phyloP scores from a whole-genome alignment of 2,113 vertebrate genomes.

The Verasper variegatus region DNA sequence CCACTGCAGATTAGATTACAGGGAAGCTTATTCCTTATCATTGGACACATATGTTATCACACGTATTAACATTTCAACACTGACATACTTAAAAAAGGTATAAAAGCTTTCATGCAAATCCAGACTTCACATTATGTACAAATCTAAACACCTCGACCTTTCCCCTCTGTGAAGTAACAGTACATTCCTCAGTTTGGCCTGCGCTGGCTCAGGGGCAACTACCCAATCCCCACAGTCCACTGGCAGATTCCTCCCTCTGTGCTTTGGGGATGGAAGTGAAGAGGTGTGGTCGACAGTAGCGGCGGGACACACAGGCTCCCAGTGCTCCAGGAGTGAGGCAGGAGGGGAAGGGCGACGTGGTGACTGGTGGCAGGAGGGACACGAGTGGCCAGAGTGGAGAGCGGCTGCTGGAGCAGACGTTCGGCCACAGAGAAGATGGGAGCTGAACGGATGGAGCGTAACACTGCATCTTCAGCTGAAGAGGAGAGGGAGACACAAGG shows the following conservation, averaged over 20 bases:
- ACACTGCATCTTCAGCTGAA: constrained; percentile 30
- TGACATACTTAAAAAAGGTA: neutral
- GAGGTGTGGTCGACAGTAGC: neutral
- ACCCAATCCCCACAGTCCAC: constrained; percentile 78
- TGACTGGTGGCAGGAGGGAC: neutral
- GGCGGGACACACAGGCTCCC: constrained; percentile 59
- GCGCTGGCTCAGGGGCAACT: constrained; percentile 7
- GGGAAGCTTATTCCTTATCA: neutral
- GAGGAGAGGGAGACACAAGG: constrained; percentile 10
- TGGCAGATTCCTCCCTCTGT: constrained; percentile 51
- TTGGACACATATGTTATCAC: neutral
- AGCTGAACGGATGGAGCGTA: constrained; percentile 80
- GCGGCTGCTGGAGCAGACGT: neutral
- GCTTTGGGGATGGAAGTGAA: constrained; percentile 33
- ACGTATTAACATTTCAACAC: neutral
- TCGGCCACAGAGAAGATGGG: constrained; percentile 74
- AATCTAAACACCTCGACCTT: constrained; percentile 9
- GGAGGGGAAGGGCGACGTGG: constrained; percentile 4
- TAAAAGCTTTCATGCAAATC: constrained; percentile 23
- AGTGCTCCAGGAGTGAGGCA: constrained; percentile 81
- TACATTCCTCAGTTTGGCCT: constrained; percentile 31
- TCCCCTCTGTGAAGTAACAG: neutral
- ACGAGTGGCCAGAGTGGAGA: constrained; percentile 22
- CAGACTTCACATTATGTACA: constrained; percentile 9
- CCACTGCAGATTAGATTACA: neutral